Conservation (phyloP, 2,797 vertebrate species). For the Astyanax mexicanus region DNA sequence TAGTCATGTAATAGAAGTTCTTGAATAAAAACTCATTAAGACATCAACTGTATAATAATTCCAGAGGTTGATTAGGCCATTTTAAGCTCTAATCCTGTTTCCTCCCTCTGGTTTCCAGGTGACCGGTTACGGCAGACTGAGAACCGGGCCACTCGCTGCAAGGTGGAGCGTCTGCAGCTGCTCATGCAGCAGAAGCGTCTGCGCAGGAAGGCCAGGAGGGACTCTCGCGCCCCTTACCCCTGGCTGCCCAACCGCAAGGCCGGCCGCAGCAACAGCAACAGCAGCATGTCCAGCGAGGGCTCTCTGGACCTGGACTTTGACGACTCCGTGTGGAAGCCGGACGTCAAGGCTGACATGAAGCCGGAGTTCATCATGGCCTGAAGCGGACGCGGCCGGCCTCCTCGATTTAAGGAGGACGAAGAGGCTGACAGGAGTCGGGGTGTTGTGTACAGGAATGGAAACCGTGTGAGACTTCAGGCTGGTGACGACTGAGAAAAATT, state of each 20-base stretch:
- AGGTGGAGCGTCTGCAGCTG: slow-evolving; percentile 96
- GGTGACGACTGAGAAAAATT: slow-evolving; percentile 31
- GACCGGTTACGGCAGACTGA: slow-evolving; percentile 95
- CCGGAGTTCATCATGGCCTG: slow-evolving; percentile 95
- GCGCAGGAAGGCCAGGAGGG: slow-evolving; percentile 92
- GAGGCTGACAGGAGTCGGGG: slow-evolving; percentile 36
- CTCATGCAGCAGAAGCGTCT: slow-evolving; percentile 96
- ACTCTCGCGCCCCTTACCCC: slow-evolving; percentile 90
- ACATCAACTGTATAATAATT: no score
- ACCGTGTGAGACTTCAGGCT: slow-evolving; percentile 28
- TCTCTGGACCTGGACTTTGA: slow-evolving; percentile 96
- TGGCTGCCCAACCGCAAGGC: slow-evolving; percentile 94
- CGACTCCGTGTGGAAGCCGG: slow-evolving; percentile 96
- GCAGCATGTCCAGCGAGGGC: slow-evolving; percentile 89
- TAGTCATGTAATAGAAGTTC: no score
- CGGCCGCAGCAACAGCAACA: slow-evolving; percentile 91
- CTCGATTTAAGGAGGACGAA: neutral
- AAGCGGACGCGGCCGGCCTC: no score
- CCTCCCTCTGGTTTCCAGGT: slow-evolving; percentile 71
- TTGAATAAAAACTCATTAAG: no score
- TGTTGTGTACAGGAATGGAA: slow-evolving; percentile 62
- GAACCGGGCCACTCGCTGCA: slow-evolving; percentile 96
- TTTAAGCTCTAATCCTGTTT: slow-evolving; percentile 21
- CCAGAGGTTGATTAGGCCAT: no score
- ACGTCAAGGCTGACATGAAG: slow-evolving; percentile 96